Evolutionary conservation across 2,797 vertebrate genomes (phyloP), one percentile per base, ranked within the genome.

Genomic region (Protonibea diacanthus): DNA sequence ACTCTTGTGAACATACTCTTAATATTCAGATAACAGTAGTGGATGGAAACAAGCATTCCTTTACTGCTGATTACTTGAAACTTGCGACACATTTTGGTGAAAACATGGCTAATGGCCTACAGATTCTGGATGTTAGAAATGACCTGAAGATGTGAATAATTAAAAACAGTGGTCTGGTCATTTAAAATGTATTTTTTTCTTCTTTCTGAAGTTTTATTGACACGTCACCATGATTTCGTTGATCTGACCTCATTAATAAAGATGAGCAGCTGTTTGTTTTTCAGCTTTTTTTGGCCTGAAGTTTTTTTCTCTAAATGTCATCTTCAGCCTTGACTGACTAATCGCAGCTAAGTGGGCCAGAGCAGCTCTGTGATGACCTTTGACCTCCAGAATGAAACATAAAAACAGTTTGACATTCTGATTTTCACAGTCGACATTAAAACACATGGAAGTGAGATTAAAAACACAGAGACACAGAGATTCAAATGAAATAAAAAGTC

Each of bases 321-420:
- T 76, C 72, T 85, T 84, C 61, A 78, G 49, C 77, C 73, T 75
- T 60, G 80, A 81, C 73, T 82, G 80, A 78, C 49, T 81, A 76
- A 73, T 81, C 20, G 23, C 20, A 25, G 74, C 44, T 65, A 12
- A 58, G 40, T 6, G 47, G 65, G 42, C 52, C 25, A 38, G 11
- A 71, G 25, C 29, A 1, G 25, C 69, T 72, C 17, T 0, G 1
- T 5, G 18, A 47, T 59, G 75, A 87, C 70, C 66, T 79, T 71
- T 78, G 71, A 83, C 49, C 51, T 63, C 42, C 23, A 48, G 38
- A 44, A 29, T 3, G 4, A 60, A 33, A 40, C 29, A 5, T 49
- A 20, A 52, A 62, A 77, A 67, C 12, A 6, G 8, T 59, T 38
- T 12, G 3, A 40, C 23, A 23, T 58, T 62, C 25, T 18, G 21